A percentile compares a stretch with the other conserved stretches of the same genome.
Conservation (phyloP, 2,888 invertebrate species). For the Ornithoptera alexandrae region DNA sequence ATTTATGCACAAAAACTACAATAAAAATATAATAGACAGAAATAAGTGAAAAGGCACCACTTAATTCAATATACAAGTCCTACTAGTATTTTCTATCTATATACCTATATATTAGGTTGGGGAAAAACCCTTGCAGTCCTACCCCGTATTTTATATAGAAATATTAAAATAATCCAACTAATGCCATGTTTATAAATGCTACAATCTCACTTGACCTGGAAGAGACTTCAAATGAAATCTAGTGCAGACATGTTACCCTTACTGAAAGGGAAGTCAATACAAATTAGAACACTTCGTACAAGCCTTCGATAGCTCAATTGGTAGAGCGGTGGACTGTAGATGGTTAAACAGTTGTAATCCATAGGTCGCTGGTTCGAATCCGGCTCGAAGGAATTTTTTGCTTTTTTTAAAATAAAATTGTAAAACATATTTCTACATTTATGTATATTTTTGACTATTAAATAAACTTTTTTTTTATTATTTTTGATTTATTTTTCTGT, state of each 20-base stretch:
- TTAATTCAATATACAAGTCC: too few relatives aligned
- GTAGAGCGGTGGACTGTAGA: conserved; percentile 81
- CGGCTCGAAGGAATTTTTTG: conserved; percentile 74
- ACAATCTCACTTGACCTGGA: not conserved
- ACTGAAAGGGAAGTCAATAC: not conserved
- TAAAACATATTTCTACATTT: too few relatives aligned
- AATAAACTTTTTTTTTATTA: too few relatives aligned
- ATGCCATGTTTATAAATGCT: not conserved
- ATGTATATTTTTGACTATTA: too few relatives aligned
- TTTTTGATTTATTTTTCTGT: too few relatives aligned
- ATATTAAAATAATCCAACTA: not conserved
- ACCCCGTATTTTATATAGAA: too few relatives aligned
- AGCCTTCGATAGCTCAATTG: conserved; percentile 81
- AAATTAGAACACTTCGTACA: not conserved
- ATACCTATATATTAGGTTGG: too few relatives aligned
- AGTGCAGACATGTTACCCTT: not conserved
- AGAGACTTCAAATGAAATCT: not conserved
- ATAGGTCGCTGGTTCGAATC: conserved; percentile 82
- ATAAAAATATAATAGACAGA: too few relatives aligned
- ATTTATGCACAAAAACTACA: too few relatives aligned
- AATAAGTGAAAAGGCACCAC: too few relatives aligned
- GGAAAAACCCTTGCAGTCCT: too few relatives aligned
- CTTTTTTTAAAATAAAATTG: not conserved
- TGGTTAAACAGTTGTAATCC: conserved; percentile 56
- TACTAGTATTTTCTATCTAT: too few relatives aligned